These are phyloP conservation scores for Diadema setosum DNA, from an alignment of 35 echinoderm and acorn worm species.

Conservation along the genomic window DNA sequence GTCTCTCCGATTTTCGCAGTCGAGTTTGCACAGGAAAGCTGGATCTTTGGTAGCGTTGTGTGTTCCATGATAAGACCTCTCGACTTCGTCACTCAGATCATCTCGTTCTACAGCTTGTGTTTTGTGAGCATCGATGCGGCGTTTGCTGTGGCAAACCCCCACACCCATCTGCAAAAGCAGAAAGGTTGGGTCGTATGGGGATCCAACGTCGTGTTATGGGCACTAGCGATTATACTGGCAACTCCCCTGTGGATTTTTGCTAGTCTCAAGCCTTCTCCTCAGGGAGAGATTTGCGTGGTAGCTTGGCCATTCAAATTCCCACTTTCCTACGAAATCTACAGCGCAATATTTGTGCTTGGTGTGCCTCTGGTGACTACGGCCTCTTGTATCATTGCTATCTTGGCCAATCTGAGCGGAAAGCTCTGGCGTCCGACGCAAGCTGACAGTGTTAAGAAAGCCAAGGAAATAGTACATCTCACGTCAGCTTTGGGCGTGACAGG, in stretches of 20 bases:
- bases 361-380: not conserved
- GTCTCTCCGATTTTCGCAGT: not conserved
- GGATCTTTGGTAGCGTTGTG: not conserved
- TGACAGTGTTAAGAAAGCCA: not conserved
- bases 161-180: not conserved
- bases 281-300: not conserved
- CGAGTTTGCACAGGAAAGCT: not conserved
- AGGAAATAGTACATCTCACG: not conserved
- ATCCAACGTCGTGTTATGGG: not conserved
- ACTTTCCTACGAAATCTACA: not conserved
- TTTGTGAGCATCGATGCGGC: not conserved
- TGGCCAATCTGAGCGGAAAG: not conserved
- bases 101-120: not conserved
- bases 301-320: not conserved
- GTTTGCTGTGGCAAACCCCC: not conserved
- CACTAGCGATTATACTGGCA: not conserved
- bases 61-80: not conserved
- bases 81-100: not conserved
- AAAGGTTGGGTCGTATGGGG: not conserved
- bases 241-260: not conserved
- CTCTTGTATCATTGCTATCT: not conserved
- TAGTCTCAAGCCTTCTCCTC: not conserved
- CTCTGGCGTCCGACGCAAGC: not conserved
- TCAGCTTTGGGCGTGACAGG: not conserved
- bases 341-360: not conserved